Evolutionary conservation across 2,888 invertebrate species (phyloP), one percentile per base, ranked within the genome.

Genomic region (Nesidiocoris tenuis): DNA sequence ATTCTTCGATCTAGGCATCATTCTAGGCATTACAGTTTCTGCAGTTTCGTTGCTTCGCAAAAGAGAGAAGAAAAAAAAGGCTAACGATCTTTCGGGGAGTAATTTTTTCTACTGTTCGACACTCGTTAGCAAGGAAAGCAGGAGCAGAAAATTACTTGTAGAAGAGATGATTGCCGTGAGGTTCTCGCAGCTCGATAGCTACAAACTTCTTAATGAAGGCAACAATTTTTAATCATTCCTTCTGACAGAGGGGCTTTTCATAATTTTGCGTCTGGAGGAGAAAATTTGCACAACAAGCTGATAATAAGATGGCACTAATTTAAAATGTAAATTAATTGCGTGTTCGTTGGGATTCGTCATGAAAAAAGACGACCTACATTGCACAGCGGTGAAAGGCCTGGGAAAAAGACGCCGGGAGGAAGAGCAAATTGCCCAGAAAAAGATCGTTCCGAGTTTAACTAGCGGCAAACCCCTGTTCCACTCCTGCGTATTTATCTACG

Each of bases 61-160:
- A n/a, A n/a, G n/a, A n/a, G n/a, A n/a, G n/a, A n/a, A n/a, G n/a
- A n/a, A n/a, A n/a, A n/a, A n/a, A n/a, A n/a, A n/a, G n/a, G n/a
- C n/a, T n/a, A n/a, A n/a, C n/a, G n/a, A n/a, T n/a, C n/a, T n/a
- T n/a, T n/a, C n/a, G n/a, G n/a, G n/a, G n/a, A n/a, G n/a, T n/a
- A n/a, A n/a, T n/a, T n/a, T n/a, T n/a, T n/a, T n/a, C n/a, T n/a
- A n/a, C n/a, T n/a, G n/a, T n/a, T n/a, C n/a, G n/a, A n/a, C n/a
- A n/a, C n/a, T n/a, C n/a, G n/a, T n/a, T n/a, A n/a, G n/a, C n/a
- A n/a, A n/a, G n/a, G n/a, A n/a, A n/a, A 63, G 23, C 5, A 22
- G 21, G 7, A 2, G 23, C 17, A 67, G 57, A 21, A 57, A 67
- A 56, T 57, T 56, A 67, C 55, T 56, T 56, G 67, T 67, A 67